These are phyloP conservation scores for Tridacna crocea DNA, from an alignment of 2,888 invertebrate species.

Conservation along the genomic window DNA sequence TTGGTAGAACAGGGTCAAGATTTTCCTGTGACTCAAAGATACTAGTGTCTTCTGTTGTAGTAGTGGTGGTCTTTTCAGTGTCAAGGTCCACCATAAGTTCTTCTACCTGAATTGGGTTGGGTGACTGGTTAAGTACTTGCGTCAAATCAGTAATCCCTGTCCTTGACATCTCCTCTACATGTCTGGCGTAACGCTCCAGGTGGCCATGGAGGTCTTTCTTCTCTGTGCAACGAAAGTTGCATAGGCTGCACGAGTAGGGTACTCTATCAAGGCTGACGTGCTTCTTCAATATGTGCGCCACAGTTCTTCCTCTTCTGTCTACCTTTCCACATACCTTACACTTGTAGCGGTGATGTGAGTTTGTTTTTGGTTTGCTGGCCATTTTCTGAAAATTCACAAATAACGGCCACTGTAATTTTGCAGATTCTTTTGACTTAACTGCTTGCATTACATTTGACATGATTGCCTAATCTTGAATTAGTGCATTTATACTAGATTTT, in stretches of 20 bases:
- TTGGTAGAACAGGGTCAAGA: background rate
- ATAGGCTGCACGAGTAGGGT: too few species aligned
- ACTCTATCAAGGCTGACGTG: too few species aligned
- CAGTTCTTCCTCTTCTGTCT: background rate
- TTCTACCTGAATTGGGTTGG: background rate
- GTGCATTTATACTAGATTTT: too few species aligned
- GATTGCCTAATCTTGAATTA: too few species aligned
- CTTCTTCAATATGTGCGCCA: too few species aligned
- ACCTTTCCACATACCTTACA: background rate
- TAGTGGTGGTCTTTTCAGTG: background rate
- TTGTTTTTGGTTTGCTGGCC: background rate
- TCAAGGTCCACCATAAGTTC: background rate
- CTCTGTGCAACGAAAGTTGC: too few species aligned
- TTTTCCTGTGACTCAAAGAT: background rate
- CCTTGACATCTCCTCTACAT: background rate
- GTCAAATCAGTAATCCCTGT: background rate
- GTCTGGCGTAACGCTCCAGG: background rate
- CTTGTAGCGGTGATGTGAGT: background rate
- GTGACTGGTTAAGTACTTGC: background rate
- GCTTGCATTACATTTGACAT: constrained; percentile 7
- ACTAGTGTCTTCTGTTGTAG: background rate
- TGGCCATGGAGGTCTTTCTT: too few species aligned
- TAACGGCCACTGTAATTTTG: background rate
- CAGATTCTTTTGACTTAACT: background rate
- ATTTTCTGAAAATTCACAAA: background rate